These are phyloP conservation scores for Ceyx cyanopectus DNA, from an alignment of 2,113 vertebrate genomes.

Conservation along the genomic window DNA sequence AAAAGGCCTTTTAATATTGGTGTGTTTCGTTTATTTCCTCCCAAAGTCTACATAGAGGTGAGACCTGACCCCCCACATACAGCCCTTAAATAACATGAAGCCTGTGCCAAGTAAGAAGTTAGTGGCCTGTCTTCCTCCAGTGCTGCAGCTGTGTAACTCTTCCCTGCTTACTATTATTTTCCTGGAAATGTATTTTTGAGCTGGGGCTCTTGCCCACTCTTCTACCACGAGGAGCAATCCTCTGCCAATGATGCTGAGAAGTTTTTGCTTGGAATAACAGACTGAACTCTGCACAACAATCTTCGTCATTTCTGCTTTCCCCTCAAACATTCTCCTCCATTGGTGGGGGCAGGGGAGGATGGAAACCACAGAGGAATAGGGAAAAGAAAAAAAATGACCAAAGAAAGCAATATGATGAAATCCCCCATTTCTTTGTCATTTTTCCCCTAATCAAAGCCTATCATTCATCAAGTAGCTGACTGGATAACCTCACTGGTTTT, in stretches of 20 bases:
- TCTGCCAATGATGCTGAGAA: conserved; percentile 11
- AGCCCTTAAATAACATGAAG: not conserved
- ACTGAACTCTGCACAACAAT: conserved; percentile 18
- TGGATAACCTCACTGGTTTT: not conserved
- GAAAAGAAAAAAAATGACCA: not conserved
- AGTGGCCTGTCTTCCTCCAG: not conserved
- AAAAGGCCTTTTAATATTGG: not conserved
- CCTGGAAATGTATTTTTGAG: conserved; percentile 37
- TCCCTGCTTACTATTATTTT: conserved; percentile 5
- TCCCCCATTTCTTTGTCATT: not conserved
- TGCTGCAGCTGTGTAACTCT: not conserved
- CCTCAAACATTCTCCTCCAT: not conserved
- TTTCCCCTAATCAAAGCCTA: not conserved
- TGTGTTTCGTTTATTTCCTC: not conserved
- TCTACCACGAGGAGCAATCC: not conserved
- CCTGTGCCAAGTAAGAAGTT: not conserved
- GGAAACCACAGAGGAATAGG: not conserved
- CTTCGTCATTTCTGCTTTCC: conserved; percentile 4
- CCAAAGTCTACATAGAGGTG: not conserved
- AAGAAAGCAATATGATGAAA: not conserved
- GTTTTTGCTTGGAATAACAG: conserved; percentile 29
- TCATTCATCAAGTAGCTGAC: not conserved
- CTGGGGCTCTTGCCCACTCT: not conserved
- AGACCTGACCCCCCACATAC: not conserved
- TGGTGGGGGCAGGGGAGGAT: fast-evolving